phyloP scores from a whole-genome alignment of 2,888 invertebrate species.

The Dioctria rufipes region DNA sequence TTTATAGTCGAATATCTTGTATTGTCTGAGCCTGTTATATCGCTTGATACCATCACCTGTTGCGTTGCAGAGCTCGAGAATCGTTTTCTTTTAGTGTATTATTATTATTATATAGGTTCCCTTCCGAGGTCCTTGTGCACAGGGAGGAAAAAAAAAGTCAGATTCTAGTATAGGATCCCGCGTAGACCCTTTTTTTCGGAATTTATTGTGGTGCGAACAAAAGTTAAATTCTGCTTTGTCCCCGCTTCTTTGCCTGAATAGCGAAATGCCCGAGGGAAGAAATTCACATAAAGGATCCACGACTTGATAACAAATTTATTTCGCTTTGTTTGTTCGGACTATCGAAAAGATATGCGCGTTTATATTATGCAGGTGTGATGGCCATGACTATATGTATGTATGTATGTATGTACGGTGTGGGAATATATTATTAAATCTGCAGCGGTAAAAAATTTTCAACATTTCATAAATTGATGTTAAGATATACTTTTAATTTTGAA shows the following conservation, averaged over 20 bases:
- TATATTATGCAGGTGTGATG: constrained; percentile 33
- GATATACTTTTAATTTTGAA: no score
- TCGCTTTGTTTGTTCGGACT: constrained; percentile 50
- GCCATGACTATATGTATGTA: neutral
- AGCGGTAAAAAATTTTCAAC: neutral
- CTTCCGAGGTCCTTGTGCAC: constrained; percentile 19
- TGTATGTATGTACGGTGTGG: neutral
- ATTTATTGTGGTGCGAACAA: constrained; percentile 52
- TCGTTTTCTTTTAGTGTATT: constrained; percentile 37
- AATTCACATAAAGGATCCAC: constrained; percentile 45
- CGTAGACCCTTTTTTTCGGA: constrained; percentile 54
- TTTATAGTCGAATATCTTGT: constrained; percentile 61
- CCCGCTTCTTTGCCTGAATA: constrained; percentile 37
- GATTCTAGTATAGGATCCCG: neutral
- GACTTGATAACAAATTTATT: constrained; percentile 58
- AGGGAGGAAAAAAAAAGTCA: constrained; percentile 47
- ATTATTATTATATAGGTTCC: constrained; percentile 21
- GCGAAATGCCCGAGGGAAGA: constrained; percentile 50
- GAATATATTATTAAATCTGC: constrained; percentile 13
- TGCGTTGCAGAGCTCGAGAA: constrained; percentile 44
- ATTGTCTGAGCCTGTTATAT: constrained; percentile 24
- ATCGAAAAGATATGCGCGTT: constrained; percentile 36
- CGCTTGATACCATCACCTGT: constrained; percentile 62
- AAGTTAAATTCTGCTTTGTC: constrained; percentile 57
- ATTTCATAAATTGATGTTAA: neutral